Evolutionary conservation across 2,888 invertebrate species (phyloP), one percentile per base, ranked within the genome.

Genomic region (Mesoligia furuncula): DNA sequence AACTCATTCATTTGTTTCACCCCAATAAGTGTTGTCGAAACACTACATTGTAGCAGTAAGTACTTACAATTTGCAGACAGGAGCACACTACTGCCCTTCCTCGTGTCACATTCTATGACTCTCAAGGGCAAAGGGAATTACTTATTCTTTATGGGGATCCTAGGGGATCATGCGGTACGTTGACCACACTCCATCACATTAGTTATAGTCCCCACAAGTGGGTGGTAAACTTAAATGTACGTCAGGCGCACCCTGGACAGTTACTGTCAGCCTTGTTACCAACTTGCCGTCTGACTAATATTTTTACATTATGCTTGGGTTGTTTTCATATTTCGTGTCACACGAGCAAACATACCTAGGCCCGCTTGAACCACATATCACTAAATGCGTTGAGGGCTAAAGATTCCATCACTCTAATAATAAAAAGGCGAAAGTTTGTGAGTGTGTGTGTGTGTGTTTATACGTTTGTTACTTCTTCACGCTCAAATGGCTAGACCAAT

Each of bases 31-130:
- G 24, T 45, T 31, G 51, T 39, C 27, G 13, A 65, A n/a, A 11
- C 76, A 27, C 17, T 20, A 76, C 48, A 79, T 45, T 42, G 36
- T 83, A 24, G 20, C 20, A 51, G 27, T 20, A 45, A 75, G 39
- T 59, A 54, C 48, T 27, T 66, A 39, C 67, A 42, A 31, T 42
- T 75, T 82, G 17, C 20, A 59, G 51, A 36, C 59, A 65, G 42
- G 48, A 68, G 31, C 31, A 24, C 15, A 42, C 39, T 51, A 24
- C 64, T 51, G 57, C 42, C 57, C 20, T 48, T 62, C 27, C 42
- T 42, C 27, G 54, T 65, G 36, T n/a, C 27, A 59, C 57, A 79
- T 65, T 83, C 59, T 79, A 84, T 79, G 36, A 51, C 27, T 51
- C 79, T 79, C 71, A 20, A 24, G 84, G n/a, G 64, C 20, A 20